Conservation (phyloP, 2,888 invertebrate species). For the Philopedon plagiatum region DNA sequence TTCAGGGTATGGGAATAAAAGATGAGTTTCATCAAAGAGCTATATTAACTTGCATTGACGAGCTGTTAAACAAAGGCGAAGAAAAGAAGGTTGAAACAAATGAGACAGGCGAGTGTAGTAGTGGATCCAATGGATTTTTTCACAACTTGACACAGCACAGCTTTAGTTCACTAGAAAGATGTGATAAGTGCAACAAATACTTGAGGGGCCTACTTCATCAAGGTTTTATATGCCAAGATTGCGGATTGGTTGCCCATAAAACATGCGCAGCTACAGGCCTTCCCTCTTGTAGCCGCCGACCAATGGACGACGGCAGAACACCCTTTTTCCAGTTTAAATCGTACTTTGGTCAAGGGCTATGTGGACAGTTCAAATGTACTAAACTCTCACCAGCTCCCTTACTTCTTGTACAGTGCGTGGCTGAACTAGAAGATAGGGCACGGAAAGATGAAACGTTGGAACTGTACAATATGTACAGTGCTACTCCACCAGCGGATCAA, state of each 20-base stretch:
- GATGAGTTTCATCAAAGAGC: slow-evolving; percentile 82
- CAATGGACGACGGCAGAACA: slow-evolving; percentile 61
- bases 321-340: slow-evolving; percentile 62
- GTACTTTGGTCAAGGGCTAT: slow-evolving; percentile 77
- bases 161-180: slow-evolving; percentile 78
- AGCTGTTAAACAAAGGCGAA: slow-evolving; percentile 70
- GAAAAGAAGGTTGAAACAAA: slow-evolving; percentile 52
- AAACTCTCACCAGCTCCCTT: slow-evolving; percentile 73
- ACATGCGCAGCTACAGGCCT: slow-evolving; percentile 78
- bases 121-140: slow-evolving; percentile 50
- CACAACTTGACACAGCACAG: slow-evolving; percentile 75
- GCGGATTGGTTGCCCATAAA: slow-evolving; percentile 80
- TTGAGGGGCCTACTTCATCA: slow-evolving; percentile 79
- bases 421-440: slow-evolving; percentile 75
- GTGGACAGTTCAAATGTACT: slow-evolving; percentile 74
- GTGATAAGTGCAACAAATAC: slow-evolving; percentile 82
- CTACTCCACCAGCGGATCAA: slow-evolving; percentile 74
- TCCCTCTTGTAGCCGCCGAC: slow-evolving; percentile 67
- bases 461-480: slow-evolving; percentile 78
- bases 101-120: slow-evolving; percentile 35
- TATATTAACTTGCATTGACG: slow-evolving; percentile 78
- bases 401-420: slow-evolving; percentile 71
- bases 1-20: slow-evolving; percentile 81
- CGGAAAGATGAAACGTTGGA: slow-evolving; percentile 71
- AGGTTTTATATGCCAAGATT: slow-evolving; percentile 81